Evolutionary conservation across 2,888 invertebrate genomes (phyloP).

Genomic region (Netelia fuscicornis): DNA sequence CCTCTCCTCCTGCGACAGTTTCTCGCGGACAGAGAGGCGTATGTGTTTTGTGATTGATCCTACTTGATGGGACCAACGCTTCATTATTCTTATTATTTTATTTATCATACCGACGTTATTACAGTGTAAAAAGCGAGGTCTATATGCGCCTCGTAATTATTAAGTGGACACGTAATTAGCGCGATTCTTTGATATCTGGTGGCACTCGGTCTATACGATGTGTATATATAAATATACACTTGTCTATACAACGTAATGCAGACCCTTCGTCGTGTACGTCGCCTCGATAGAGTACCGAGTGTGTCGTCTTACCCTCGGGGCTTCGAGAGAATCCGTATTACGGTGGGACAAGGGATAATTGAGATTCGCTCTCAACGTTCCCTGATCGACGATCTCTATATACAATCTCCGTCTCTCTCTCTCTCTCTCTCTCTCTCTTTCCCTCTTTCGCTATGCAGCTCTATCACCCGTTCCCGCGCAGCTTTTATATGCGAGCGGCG

Average conservation of each 20-base stretch:
- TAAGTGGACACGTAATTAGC: conserved; percentile 76
- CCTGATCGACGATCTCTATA: conserved; percentile 65
- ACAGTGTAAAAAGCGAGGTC: conserved; percentile 23
- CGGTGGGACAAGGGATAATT: conserved; percentile 69
- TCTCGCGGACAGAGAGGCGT: conserved; percentile 45
- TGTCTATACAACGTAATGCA: not conserved
- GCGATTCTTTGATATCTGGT: conserved; percentile 71
- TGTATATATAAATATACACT: conserved; percentile 24
- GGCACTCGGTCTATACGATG: conserved; percentile 42
- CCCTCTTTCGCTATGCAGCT: conserved; percentile 32
- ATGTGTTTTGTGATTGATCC: conserved; percentile 65
- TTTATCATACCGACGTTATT: conserved; percentile 27
- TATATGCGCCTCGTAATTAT: conserved; percentile 65
- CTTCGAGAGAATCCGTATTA: conserved; percentile 59
- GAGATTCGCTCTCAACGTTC: conserved; percentile 69
- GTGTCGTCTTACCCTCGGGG: conserved; percentile 17
- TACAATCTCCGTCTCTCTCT: conserved; percentile 15
- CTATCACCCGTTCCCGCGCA: conserved; percentile 45
- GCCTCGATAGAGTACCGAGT: conserved; percentile 34
- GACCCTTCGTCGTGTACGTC: not conserved
- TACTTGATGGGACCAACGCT: conserved; percentile 39
- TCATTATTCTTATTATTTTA: conserved; percentile 51
- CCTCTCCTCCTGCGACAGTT: conserved; percentile 25
- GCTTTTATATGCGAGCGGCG: conserved; percentile 46
- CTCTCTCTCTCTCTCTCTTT: conserved; percentile 25